Evolutionary conservation across 2,797 vertebrate genomes (phyloP).

Genomic region (Apogon hyalosoma): DNA sequence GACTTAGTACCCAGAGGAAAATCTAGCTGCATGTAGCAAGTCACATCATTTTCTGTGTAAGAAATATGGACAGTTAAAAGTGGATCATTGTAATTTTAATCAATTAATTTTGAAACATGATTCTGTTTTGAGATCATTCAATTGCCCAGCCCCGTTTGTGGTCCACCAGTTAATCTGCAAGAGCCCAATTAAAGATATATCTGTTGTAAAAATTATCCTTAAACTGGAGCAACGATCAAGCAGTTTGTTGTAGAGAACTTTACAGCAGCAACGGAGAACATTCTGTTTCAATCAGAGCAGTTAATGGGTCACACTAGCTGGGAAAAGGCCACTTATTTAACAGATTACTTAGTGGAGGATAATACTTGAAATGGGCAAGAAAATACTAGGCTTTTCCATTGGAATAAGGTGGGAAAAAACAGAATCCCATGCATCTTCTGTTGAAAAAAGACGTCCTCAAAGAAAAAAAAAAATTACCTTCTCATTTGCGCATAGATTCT

Average conservation of each 20-base stretch:
- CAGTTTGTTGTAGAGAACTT: slow-evolving; percentile 20
- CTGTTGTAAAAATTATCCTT: slow-evolving; percentile 13
- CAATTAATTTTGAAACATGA: too few species aligned
- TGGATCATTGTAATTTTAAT: too few species aligned
- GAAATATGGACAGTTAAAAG: too few species aligned
- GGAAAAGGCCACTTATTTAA: background rate
- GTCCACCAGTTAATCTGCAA: background rate
- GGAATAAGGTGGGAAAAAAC: background rate
- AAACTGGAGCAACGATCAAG: slow-evolving; percentile 16
- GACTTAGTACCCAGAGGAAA: too few species aligned
- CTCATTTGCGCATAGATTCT: slow-evolving; percentile 20
- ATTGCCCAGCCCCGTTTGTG: background rate
- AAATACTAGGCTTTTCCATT: background rate
- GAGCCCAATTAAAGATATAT: background rate
- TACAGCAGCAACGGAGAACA: background rate
- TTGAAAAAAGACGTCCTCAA: background rate
- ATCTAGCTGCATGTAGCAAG: too few species aligned
- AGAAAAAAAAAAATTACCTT: background rate
- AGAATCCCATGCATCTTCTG: background rate
- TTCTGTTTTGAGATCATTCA: too few species aligned
- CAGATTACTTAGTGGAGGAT: background rate
- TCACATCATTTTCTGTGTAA: too few species aligned
- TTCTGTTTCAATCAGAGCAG: background rate
- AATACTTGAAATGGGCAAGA: background rate
- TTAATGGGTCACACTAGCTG: slow-evolving; percentile 5